A percentile compares a stretch with the other conserved stretches of the same genome.
Conservation (phyloP, 2,797 vertebrate species). For the Potorous gilbertii region DNA sequence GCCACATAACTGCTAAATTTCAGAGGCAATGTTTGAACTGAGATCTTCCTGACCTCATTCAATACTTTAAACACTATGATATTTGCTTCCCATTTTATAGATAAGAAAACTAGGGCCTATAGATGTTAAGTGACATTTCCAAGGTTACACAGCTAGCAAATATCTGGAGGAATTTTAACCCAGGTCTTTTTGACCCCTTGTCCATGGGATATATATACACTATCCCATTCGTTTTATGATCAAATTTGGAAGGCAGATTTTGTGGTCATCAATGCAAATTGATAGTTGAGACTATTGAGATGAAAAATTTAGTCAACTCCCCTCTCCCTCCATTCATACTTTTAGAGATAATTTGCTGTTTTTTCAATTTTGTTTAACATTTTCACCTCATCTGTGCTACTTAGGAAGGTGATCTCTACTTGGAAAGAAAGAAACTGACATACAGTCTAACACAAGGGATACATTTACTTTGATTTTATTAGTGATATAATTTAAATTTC, state of each 20-base stretch:
- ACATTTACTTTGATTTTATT: neutral
- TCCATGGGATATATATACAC: neutral
- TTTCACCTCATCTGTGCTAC: neutral
- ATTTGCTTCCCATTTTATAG: neutral
- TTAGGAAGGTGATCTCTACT: neutral
- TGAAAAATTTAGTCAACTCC: neutral
- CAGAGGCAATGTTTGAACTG: neutral
- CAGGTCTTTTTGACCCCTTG: neutral
- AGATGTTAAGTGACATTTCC: neutral
- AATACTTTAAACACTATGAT: neutral
- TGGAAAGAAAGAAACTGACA: neutral
- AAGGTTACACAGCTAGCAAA: neutral
- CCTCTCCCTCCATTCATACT: neutral
- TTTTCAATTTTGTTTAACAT: neutral
- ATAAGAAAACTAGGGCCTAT: neutral
- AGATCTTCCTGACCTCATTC: neutral
- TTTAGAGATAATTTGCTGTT: neutral
- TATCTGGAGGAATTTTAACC: neutral
- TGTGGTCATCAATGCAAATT: neutral
- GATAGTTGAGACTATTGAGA: neutral
- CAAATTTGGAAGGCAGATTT: neutral
- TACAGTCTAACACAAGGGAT: neutral
- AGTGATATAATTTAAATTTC: neutral
- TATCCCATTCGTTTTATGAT: neutral
- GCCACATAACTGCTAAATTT: neutral